Base-by-base conservation (phyloP, 1,140 invertebrate genomes). In the Trichonephila inaurata region DNA sequence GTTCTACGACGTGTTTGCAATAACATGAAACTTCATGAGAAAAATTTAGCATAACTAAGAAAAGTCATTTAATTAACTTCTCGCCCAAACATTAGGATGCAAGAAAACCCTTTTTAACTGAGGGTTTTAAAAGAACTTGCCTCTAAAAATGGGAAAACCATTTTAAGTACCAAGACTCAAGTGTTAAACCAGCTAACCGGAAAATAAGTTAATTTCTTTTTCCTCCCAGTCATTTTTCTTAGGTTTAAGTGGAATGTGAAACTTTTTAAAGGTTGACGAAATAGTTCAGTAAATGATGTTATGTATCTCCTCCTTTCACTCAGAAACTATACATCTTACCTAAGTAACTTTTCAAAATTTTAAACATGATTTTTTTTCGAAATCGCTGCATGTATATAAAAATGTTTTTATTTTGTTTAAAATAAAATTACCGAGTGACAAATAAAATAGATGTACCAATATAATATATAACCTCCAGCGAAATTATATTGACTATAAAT, bases 141-240 rank as follows among this genome's bases (percentile, higher is more conserved):
- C 28, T 18, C 33, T 18, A 77, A 77, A 77, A 77, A 18, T 18
- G 72, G 28, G 16, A 40, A 69, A 77, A 77, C 28, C 72, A 33
- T 12, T 33, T 14, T 12, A 77, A 77, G 33, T 77, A 77, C n/a
- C 24, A 7, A 8, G 24, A 2, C 24, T 69, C n/a, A 69, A 69
- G 66, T 69, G 72, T 77, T 33, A 77, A 77, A 16, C 14, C 72
- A 77, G 18, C 28, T 69, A 69, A 69, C 66, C 66, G 66, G 66
- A 69, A 69, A 77, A 33, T 77, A 28, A 77, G 28, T 40, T 33
- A 77, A 40, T 77, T 77, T 77, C 72, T 77, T 77, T 77, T 18
- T 77, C 6, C 0, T 4, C 28, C 28, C 16, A 10, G 16, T 28
- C 5, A 18, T 77, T 77, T 77, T 77, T 7, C 16, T 33, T 18